A percentile compares a stretch with the other conserved stretches of the same genome.
phyloP scores from a whole-genome alignment of 1,140 invertebrate genomes.

The Cheumatopsyche charites region DNA sequence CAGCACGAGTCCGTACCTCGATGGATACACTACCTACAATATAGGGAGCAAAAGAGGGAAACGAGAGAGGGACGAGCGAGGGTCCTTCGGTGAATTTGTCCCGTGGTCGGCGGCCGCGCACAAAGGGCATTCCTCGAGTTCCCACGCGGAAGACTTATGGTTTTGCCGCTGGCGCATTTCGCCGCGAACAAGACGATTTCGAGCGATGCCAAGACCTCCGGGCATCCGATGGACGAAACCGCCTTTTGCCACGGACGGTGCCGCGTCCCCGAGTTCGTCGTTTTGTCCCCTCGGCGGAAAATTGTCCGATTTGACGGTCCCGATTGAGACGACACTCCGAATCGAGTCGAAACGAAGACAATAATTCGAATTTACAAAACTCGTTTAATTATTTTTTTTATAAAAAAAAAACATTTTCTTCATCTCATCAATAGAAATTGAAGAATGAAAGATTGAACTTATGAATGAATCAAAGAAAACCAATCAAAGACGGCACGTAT shows the following conservation, averaged over 20 bases:
- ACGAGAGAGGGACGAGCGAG: background rate
- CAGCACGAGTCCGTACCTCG: slow-evolving; percentile 35
- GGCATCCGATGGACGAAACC: slow-evolving; percentile 18
- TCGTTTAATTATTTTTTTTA: too few relatives aligned
- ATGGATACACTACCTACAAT: too few relatives aligned
- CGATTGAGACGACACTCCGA: background rate
- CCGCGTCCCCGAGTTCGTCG: background rate
- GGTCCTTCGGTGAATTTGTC: slow-evolving; percentile 9
- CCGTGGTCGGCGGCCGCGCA: slow-evolving; percentile 11
- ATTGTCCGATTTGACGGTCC: too few relatives aligned
- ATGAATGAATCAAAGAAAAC: too few relatives aligned
- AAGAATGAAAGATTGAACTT: too few relatives aligned
- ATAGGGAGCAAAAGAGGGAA: too few relatives aligned
- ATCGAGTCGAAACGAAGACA: too few relatives aligned
- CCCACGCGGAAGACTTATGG: slow-evolving; percentile 37
- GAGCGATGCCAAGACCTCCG: slow-evolving; percentile 2
- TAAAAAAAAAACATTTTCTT: too few relatives aligned
- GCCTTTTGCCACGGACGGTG: slow-evolving; percentile 11
- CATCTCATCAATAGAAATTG: too few relatives aligned
- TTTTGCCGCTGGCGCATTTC: slow-evolving; percentile 26
- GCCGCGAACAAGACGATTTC: slow-evolving; percentile 1
- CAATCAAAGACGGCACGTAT: too few relatives aligned
- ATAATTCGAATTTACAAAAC: too few relatives aligned
- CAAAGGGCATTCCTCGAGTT: slow-evolving; percentile 37
- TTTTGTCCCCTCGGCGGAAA: background rate